Base-by-base conservation (phyloP, 2,888 invertebrate genomes). In the Sarcophaga caerulescens region DNA sequence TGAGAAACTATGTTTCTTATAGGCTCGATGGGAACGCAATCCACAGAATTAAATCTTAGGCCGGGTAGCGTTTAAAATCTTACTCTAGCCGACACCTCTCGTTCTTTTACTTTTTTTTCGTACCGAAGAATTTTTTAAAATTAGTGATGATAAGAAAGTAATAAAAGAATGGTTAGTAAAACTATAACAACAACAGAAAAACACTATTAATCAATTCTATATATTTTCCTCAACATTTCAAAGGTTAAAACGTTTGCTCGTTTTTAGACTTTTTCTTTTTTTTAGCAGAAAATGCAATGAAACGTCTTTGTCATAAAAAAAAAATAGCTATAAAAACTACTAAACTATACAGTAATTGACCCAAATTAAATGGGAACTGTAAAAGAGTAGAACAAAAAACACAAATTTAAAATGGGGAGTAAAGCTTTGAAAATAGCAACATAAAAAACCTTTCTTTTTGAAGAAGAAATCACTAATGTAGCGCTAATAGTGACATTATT, bases 261-360 rank as follows among this genome's bases (percentile, higher is more conserved):
- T 35, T 35, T 35, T 35, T 35, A 35, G 35, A 35, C 35, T 35
- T 35, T 35, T 35, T 35, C 35, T 35, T 6, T 6, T 35, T 35
- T 35, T 8, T 8, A 10, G 35, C 8, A 35, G 35, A 35, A 35
- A 35, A 8, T 35, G 35, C 35, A 35, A 35, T 35, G 10, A 35
- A 35, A 35, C 8, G 35, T 35, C 8, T 35, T 35, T 35, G 35
- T 10, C 8, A 35, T 35, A 35, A 35, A 35, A 63, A 47, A 81
- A 63, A 47, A 81, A 77, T 25, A 63, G 35, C 47, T 44, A 70
- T 81, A 79, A 81, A 77, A 81, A 70, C 45, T 25, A 35, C 35
- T 59, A 73, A 68, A 21, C 45, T 25, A 47, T 17, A 69, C 21
- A 59, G 85, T 57, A 85, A 79, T 79, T 85, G 74, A 78, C 81